Evolutionary conservation across 1,140 invertebrate genomes (phyloP).

Genomic region (Whitmania pigra): DNA sequence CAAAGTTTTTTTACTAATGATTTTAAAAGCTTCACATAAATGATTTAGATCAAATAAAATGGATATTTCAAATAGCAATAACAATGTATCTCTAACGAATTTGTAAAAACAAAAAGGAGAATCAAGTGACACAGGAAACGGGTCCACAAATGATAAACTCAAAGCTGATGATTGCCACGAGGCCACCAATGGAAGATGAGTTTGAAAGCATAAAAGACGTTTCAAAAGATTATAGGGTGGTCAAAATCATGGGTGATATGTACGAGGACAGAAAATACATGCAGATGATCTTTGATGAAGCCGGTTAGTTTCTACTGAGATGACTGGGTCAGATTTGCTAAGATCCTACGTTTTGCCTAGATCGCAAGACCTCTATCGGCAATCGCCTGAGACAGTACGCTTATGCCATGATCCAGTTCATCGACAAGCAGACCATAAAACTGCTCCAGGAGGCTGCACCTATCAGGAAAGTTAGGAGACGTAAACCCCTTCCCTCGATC

Average conservation of each 20-base stretch:
- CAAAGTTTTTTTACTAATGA: too few species aligned
- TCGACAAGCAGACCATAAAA: conserved; percentile 6
- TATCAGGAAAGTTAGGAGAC: background rate
- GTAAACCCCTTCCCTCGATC: conserved; percentile 1
- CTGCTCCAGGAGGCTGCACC: background rate
- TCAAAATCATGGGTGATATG: conserved; percentile 6
- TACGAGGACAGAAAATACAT: conserved; percentile 10
- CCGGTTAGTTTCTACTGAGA: background rate
- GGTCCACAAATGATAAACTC: too few species aligned
- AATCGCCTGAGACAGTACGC: background rate
- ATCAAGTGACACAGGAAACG: too few species aligned
- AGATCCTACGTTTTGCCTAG: background rate
- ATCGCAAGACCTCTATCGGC: background rate
- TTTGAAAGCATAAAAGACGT: background rate
- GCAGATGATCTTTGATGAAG: conserved; percentile 2
- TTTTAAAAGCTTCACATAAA: too few species aligned
- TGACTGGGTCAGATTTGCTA: background rate
- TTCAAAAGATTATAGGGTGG: background rate
- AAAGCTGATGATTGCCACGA: too few species aligned
- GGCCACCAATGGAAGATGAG: too few species aligned
- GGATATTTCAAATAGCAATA: too few species aligned
- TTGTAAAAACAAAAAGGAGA: too few species aligned
- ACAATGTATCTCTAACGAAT: too few species aligned
- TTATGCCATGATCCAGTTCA: background rate
- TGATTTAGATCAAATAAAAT: too few species aligned